Conservation (phyloP, 2,888 invertebrate genomes). For the Ligdia adustata region DNA sequence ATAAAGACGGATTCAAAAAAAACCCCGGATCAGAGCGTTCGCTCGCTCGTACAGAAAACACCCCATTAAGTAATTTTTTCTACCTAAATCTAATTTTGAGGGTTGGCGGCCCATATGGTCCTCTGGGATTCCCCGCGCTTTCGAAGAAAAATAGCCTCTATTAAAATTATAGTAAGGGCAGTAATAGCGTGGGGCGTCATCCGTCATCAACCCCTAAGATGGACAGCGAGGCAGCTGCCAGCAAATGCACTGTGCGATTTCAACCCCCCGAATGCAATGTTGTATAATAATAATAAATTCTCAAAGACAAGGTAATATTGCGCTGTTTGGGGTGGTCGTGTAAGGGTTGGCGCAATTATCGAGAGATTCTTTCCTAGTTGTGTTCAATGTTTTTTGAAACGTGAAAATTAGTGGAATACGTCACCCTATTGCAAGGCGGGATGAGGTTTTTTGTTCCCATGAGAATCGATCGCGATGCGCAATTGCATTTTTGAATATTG, state of each 20-base stretch:
- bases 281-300: conserved; percentile 79
- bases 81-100: conserved; percentile 75
- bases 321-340: conserved; percentile 49
- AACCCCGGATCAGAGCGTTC: conserved; percentile 55
- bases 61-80: conserved; percentile 82
- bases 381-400: conserved; percentile 42
- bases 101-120: conserved; percentile 76
- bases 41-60: conserved; percentile 75
- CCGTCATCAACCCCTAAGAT: conserved; percentile 45
- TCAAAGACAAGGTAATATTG: conserved; percentile 72
- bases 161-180: conserved; percentile 26
- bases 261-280: conserved; percentile 73
- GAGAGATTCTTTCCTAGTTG: conserved; percentile 52
- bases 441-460: conserved; percentile 30
- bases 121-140: conserved; percentile 57
- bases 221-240: conserved; percentile 67
- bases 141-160: conserved; percentile 42
- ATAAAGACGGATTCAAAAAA: conserved; percentile 54
- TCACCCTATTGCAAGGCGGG: conserved; percentile 22
- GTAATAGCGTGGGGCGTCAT: conserved; percentile 35
- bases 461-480: conserved; percentile 34
- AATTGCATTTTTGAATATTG: conserved; percentile 30
- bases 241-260: conserved; percentile 68
- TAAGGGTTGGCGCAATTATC: conserved; percentile 71
- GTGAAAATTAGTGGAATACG: conserved; percentile 31